Conservation (phyloP, 1,140 invertebrate species). For the Araneus ventricosus region DNA sequence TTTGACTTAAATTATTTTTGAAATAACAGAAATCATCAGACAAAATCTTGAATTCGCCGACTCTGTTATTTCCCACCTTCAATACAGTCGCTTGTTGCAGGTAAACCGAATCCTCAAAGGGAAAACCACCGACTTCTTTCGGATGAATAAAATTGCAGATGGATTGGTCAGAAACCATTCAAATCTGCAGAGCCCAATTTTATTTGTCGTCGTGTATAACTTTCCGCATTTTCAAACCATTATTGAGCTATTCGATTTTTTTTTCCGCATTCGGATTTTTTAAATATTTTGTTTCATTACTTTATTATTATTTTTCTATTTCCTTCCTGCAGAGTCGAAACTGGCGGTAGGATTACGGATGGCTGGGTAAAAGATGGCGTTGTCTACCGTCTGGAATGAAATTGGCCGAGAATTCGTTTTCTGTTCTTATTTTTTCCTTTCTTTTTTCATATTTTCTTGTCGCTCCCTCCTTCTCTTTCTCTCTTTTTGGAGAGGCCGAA, state of each 20-base stretch:
- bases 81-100: too few species aligned
- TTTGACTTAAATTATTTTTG: too few species aligned
- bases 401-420: constrained; percentile 29
- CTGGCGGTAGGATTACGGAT: constrained; percentile 12
- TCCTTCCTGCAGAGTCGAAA: neutral
- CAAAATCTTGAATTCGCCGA: too few species aligned
- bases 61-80: too few species aligned
- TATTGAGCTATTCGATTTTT: constrained; percentile 20
- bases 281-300: neutral
- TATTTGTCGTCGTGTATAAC: neutral
- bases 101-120: too few species aligned
- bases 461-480: neutral
- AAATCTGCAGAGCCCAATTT: neutral
- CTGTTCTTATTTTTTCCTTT: neutral
- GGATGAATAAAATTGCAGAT: neutral
- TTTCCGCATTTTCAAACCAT: constrained; percentile 32
- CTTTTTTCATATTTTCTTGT: neutral
- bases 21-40: too few species aligned
- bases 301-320: neutral
- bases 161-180: neutral
- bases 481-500: neutral
- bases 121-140: too few species aligned
- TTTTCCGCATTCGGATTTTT: neutral
- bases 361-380: constrained; percentile 32
- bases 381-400: constrained; percentile 42